Conservation (phyloP, 2,797 vertebrate species). For the Strix occidentalis region DNA sequence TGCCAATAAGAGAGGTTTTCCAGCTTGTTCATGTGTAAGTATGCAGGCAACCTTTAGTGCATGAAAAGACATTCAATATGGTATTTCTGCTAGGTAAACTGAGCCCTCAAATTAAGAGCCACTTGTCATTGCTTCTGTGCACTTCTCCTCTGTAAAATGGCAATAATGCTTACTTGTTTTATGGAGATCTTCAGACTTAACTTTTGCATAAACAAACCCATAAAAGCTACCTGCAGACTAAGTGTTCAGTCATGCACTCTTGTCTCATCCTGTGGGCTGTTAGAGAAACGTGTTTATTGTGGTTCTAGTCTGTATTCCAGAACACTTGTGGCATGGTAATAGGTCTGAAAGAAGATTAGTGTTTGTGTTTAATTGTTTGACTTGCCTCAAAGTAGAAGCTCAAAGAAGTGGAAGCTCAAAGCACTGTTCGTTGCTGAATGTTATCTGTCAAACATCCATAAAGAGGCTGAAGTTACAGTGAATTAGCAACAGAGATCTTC, state of each 20-base stretch:
- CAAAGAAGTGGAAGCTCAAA: background rate
- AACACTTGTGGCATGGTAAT: background rate
- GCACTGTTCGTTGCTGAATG: background rate
- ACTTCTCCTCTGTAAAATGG: background rate
- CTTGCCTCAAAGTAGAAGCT: background rate
- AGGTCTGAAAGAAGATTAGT: background rate
- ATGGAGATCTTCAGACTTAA: background rate
- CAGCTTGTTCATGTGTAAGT: background rate
- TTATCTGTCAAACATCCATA: background rate
- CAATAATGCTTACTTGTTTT: background rate
- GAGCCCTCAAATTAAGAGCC: background rate
- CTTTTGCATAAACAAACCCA: background rate
- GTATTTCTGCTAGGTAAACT: background rate
- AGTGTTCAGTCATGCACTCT: background rate
- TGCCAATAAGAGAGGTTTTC: background rate
- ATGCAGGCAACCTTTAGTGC: background rate
- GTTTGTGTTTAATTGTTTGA: background rate
- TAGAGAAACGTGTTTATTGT: slow-evolving; percentile 13
- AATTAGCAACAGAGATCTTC: background rate
- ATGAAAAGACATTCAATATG: background rate
- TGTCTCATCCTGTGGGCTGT: slow-evolving; percentile 10
- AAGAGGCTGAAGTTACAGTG: background rate
- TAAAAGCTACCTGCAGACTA: slow-evolving; percentile 18
- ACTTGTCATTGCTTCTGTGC: background rate
- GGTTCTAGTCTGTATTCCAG: slow-evolving; percentile 5